Evolutionary conservation across 2,113 vertebrate species (phyloP).

Genomic region (Garra rufa): DNA sequence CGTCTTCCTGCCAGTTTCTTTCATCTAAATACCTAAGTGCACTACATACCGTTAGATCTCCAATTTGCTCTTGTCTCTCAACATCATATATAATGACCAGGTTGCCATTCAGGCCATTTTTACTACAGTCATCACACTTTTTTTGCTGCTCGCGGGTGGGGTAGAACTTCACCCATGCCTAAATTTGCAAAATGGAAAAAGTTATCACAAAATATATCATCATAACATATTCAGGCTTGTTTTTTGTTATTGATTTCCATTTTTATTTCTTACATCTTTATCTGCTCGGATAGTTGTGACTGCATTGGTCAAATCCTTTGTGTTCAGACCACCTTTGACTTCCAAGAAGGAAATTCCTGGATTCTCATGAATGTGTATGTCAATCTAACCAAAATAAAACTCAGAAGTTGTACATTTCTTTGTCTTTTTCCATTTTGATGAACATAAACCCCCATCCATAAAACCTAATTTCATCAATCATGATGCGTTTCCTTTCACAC

Average conservation of each 20-base stretch:
- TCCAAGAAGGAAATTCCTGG: conserved; percentile 82
- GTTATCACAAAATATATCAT: neutral
- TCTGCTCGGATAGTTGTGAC: conserved; percentile 77
- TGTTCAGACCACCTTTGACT: conserved; percentile 81
- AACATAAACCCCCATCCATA: neutral
- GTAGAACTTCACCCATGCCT: conserved; percentile 86
- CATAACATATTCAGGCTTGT: neutral
- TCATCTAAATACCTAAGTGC: neutral
- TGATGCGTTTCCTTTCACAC: neutral
- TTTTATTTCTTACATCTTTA: conserved; percentile 77
- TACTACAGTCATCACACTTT: conserved; percentile 78
- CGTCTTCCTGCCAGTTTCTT: neutral
- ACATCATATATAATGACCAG: conserved; percentile 89
- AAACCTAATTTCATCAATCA: neutral
- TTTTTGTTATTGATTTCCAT: neutral
- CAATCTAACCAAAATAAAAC: conserved; percentile 73
- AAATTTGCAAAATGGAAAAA: conserved; percentile 10
- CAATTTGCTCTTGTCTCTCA: conserved; percentile 74
- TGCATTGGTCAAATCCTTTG: conserved; percentile 75
- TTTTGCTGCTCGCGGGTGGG: conserved; percentile 86
- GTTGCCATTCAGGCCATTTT: conserved; percentile 83
- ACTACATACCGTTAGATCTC: conserved; percentile 81
- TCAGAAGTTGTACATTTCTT: neutral
- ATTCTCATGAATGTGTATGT: conserved; percentile 85
- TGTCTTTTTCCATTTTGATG: neutral